Conservation (phyloP, 2,888 invertebrate species). For the Trichogramma evanescens region DNA sequence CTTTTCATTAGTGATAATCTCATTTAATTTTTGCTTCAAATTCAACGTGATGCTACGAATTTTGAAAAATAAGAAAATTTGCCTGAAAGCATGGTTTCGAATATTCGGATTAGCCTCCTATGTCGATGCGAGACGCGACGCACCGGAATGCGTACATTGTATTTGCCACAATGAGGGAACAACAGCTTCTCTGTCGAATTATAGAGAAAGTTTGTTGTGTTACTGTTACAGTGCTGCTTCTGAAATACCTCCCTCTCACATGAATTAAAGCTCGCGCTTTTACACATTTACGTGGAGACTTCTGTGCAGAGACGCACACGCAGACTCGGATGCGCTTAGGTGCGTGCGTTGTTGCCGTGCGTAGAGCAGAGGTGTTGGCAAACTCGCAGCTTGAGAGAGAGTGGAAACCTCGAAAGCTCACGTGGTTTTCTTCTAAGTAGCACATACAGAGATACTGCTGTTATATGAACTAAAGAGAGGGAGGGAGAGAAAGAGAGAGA, state of each 20-base stretch:
- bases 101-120: conserved; percentile 8
- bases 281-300: background rate
- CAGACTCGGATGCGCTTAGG: background rate
- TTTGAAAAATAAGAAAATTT: background rate
- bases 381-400: background rate
- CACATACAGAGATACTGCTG: background rate
- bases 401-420: background rate
- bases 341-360: background rate
- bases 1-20: too few species aligned
- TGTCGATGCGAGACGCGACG: conserved; percentile 28
- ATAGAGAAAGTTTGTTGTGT: conserved; percentile 10
- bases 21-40: too few species aligned
- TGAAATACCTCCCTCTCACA: background rate
- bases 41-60: too few species aligned
- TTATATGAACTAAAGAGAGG: background rate
- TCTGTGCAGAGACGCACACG: background rate
- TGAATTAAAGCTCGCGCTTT: conserved; percentile 14
- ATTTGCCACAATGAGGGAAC: background rate
- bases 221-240: background rate
- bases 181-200: conserved; percentile 11
- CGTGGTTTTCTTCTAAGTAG: background rate
- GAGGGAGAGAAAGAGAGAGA: background rate
- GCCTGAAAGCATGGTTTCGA: background rate
- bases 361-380: background rate
- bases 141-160: background rate